A percentile compares a stretch with the other conserved stretches of the same genome.
phyloP scores from a whole-genome alignment of 2,888 invertebrate genomes.

The Conops quadrifasciatus region DNA sequence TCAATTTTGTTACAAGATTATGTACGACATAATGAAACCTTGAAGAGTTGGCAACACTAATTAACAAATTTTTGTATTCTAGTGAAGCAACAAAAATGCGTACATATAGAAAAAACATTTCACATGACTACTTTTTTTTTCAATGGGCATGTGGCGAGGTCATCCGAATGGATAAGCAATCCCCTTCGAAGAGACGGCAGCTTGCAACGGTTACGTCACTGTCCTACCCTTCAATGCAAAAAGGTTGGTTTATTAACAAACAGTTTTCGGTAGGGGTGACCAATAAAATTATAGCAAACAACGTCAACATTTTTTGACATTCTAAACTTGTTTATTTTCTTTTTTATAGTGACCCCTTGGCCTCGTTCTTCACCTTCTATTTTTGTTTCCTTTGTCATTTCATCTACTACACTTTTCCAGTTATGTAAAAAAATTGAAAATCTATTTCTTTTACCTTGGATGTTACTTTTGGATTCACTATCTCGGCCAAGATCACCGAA shows the following conservation, averaged over 20 bases:
- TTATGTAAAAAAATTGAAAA: conserved; percentile 54
- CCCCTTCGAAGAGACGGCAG: not conserved
- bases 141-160: conserved; percentile 39
- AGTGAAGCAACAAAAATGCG: no score
- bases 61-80: no score
- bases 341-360: not conserved
- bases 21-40: no score
- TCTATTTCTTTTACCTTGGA: conserved; percentile 71
- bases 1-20: no score
- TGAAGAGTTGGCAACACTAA: not conserved
- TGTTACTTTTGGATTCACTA: conserved; percentile 74
- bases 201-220: conserved; percentile 24
- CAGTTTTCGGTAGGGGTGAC: no score
- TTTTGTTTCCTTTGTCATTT: conserved; percentile 33
- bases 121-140: conserved; percentile 32
- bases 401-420: conserved; percentile 45
- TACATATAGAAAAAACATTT: conserved; percentile 10
- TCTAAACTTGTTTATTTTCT: not conserved
- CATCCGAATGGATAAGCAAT: not conserved
- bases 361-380: not conserved
- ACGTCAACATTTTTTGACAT: no score
- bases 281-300: no score
- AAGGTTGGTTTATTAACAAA: no score
- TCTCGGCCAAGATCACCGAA: conserved; percentile 75
- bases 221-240: not conserved